phyloP scores from a whole-genome alignment of 1,140 invertebrate species.

The Papilio polyxenes region DNA sequence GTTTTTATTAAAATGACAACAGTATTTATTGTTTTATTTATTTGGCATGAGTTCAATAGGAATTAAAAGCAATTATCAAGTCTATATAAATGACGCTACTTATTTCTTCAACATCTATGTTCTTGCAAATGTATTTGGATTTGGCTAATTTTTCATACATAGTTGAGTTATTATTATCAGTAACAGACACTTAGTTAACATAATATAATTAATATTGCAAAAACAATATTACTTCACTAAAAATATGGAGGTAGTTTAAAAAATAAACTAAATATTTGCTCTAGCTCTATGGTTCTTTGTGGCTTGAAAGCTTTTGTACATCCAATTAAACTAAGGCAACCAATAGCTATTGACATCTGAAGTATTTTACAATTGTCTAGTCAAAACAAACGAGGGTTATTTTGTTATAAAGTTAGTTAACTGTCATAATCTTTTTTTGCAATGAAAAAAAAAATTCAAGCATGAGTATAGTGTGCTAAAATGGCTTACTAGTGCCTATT shows the following conservation, averaged over 20 bases:
- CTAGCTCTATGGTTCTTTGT: neutral
- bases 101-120: neutral
- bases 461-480: too few relatives aligned
- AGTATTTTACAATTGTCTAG: too few relatives aligned
- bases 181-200: too few relatives aligned
- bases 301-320: neutral
- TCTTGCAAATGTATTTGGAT: neutral
- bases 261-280: neutral
- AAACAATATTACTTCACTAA: neutral
- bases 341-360: neutral
- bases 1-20: neutral
- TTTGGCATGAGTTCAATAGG: neutral
- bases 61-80: neutral
- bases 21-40: neutral
- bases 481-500: too few relatives aligned
- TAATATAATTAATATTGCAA: neutral
- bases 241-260: slow-evolving; percentile 1
- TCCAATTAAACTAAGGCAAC: neutral
- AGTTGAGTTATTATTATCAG: too few relatives aligned
- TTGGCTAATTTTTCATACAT: neutral
- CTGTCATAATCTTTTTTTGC: neutral
- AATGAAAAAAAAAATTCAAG: too few relatives aligned
- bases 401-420: too few relatives aligned
- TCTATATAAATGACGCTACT: neutral
- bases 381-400: too few relatives aligned